Base-by-base conservation (phyloP, 1,140 invertebrate genomes). In the Pollicipes pollicipes region DNA sequence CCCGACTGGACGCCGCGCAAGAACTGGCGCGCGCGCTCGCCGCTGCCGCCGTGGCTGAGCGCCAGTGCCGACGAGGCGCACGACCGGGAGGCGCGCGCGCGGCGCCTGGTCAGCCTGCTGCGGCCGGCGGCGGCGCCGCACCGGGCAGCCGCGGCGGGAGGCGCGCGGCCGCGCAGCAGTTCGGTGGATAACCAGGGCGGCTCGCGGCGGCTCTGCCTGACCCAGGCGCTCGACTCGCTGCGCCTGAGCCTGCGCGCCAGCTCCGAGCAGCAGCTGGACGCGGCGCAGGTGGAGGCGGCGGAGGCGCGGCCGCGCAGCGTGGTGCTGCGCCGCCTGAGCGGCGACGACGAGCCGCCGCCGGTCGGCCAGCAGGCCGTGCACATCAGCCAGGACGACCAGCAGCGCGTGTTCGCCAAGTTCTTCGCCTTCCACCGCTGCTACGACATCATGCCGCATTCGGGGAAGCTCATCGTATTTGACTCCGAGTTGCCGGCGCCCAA, bases 391-490 rank as follows among this genome's bases (percentile, higher is more conserved):
- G 90, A 95, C 80, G 91, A 96, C 83, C 91, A 95, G 80, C 91
- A 90, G 76, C 90, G 94, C 81, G 93, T 96, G 77, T 96, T 94
- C 83, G 91, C 94, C 70, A 97, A 97, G 79, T 97, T 99, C 84
- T 98, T 99, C 87, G 93, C 94, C 80, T 95, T 95, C 80, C 95
- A 98, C 85, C 95, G 93, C 81, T 98, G 96, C 81, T 98, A 98
- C 83, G 97, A 98, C 84, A 84, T 99, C 76, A 98, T 99, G 80
- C 97, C 97, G 67, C 97, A 94, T 63, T 97, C 93, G 79, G 93
- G 95, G 70, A 99, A 99, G 83, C 83, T 99, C 76, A 95, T 99
- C 69, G 94, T 99, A 68, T 99, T 99, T 82, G 97, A 99, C 82
- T 98, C 95, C 28, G 91, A 96, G 78, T 84, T 99, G 37, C 88